Base-by-base conservation (phyloP, 2,797 vertebrate species). In the Catostomus latipinnis region DNA sequence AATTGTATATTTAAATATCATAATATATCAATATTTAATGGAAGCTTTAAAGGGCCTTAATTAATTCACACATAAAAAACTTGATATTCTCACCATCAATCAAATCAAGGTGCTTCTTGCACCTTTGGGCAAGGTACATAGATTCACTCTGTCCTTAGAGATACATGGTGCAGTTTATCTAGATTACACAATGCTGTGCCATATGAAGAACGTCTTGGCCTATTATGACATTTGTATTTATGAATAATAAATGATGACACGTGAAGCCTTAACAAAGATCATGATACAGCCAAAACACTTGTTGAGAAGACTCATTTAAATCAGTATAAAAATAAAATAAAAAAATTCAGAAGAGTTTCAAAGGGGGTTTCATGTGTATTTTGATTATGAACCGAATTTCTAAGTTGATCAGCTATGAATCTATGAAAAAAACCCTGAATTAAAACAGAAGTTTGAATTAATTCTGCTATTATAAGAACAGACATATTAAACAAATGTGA, bases 91-190 rank as follows among this genome's bases (percentile, higher is more conserved):
- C 34, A 74, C 78, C 49, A 70, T 76, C 46, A 11, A 53, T 45
- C 34, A n/a, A 58, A 50, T 69, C 52, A 63, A 58, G 18, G 48
- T 79, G 50, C 57, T 74, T 71, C 9, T 43, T 68, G 66, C 70
- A 84, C 61, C 80, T 81, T 77, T 68, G 83, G 74, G 56, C 76
- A 78, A 84, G 69, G 81, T 81, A 60, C 71, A 81, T 54, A 72
- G 53, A 60, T 76, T 52, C 13, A 22, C 16, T 46, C 46, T 75
- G 74, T 43, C 50, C 43, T 75, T 34, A 50, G n/a, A 73, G 22
- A 69, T 61, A 53, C 65, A 73, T 46, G 46, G 73, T 73, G 13
- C 43, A 18, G 34, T 62, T 13, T 46, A 49, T 56, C 16, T 66
- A 65, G 9, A 73, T 82, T 76, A 50, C 68, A 79, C 52, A 78